phyloP scores from a whole-genome alignment of 2,888 invertebrate species.

The Leucoptera coffeella region DNA sequence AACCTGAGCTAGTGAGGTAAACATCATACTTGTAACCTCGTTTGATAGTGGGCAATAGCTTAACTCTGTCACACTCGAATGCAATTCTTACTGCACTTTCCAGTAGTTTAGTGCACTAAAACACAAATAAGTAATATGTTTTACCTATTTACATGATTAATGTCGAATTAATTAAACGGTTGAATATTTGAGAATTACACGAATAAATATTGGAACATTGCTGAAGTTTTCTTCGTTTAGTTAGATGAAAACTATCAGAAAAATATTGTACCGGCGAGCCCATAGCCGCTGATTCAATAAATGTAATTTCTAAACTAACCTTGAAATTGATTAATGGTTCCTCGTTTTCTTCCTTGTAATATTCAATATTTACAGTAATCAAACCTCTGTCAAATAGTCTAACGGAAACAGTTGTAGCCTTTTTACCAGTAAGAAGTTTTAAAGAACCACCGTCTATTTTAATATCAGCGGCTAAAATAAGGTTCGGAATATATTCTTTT shows the following conservation, averaged over 20 bases:
- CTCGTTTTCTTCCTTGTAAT: slow-evolving; percentile 69
- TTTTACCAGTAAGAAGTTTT: slow-evolving; percentile 64
- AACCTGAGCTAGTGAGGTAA: slow-evolving; percentile 85
- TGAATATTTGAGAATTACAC: too few species aligned
- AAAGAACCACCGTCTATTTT: slow-evolving; percentile 65
- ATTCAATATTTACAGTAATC: slow-evolving; percentile 77
- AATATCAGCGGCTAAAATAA: slow-evolving; percentile 63
- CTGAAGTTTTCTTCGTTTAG: too few species aligned
- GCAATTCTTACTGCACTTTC: slow-evolving; percentile 67
- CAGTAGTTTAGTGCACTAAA: slow-evolving; percentile 67
- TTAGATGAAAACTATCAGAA: too few species aligned
- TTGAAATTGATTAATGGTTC: slow-evolving; percentile 69
- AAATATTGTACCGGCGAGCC: too few species aligned
- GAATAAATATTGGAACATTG: too few species aligned
- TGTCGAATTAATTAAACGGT: too few species aligned
- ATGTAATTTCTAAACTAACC: too few species aligned
- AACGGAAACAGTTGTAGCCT: slow-evolving; percentile 62
- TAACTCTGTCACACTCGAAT: slow-evolving; percentile 69
- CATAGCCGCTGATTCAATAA: too few species aligned
- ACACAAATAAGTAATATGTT: too few species aligned
- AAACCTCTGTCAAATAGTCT: slow-evolving; percentile 71
- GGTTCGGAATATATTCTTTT: slow-evolving; percentile 63
- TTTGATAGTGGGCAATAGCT: slow-evolving; percentile 76
- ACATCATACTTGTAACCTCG: slow-evolving; percentile 77
- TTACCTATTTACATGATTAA: slow-evolving; percentile 5